phyloP scores from a whole-genome alignment of 2,888 invertebrate species.

The Mimachlamys varia region DNA sequence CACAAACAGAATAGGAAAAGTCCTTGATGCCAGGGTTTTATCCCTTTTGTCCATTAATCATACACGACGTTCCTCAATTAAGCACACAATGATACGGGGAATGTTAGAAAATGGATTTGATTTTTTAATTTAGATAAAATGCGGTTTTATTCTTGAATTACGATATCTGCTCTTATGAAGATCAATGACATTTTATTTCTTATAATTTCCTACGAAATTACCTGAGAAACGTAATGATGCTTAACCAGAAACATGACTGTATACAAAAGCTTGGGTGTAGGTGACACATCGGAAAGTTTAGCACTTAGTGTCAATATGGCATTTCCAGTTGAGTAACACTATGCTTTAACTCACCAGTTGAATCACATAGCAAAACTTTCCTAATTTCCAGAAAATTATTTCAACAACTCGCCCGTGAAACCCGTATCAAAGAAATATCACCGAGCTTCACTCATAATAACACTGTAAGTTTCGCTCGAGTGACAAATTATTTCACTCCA shows the following conservation, averaged over 20 bases:
- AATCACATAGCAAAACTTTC: background rate
- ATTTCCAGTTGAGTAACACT: conserved; percentile 34
- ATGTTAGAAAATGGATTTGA: background rate
- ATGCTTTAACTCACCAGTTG: background rate
- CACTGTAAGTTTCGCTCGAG: background rate
- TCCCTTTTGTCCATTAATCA: background rate
- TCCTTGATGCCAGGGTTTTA: background rate
- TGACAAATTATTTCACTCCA: background rate
- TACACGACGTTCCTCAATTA: conserved; percentile 2
- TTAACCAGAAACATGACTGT: background rate
- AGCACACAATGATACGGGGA: background rate
- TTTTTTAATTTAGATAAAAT: conserved; percentile 36
- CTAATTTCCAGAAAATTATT: conserved; percentile 32
- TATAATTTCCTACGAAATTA: background rate
- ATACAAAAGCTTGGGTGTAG: background rate
- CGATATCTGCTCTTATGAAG: background rate
- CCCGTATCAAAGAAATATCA: background rate
- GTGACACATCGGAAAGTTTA: background rate
- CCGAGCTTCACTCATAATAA: background rate
- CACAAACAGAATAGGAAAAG: background rate
- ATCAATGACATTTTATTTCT: conserved; percentile 12
- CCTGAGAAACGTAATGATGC: background rate
- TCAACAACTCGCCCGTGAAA: background rate
- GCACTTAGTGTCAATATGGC: background rate
- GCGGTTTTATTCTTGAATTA: background rate